Conservation (phyloP, 2,888 invertebrate genomes). For the Metallyticus violacea region DNA sequence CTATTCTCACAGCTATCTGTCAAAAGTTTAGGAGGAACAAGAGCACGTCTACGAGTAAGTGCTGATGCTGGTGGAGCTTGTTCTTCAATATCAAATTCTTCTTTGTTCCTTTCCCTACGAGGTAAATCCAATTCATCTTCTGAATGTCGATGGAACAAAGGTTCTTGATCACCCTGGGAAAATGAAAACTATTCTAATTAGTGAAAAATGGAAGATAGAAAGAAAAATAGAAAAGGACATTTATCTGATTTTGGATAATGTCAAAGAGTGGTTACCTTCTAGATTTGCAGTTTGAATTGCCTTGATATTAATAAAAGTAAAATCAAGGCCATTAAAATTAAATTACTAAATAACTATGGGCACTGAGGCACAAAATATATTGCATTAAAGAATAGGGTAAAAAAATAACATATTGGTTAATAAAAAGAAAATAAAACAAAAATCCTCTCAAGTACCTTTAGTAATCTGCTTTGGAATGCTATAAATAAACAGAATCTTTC, state of each 20-base stretch:
- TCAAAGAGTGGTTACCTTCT: too few species aligned
- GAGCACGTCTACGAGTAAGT: constrained; percentile 44
- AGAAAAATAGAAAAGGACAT: neutral
- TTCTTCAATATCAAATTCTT: constrained; percentile 38
- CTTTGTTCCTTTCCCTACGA: neutral
- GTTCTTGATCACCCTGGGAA: constrained; percentile 24
- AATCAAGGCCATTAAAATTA: too few species aligned
- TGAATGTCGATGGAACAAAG: constrained; percentile 17
- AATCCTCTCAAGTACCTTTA: too few species aligned
- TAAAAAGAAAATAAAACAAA: too few species aligned
- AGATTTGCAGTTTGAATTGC: too few species aligned
- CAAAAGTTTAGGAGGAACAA: constrained; percentile 47
- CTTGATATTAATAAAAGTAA: too few species aligned
- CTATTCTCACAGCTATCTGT: constrained; percentile 36
- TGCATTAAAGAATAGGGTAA: too few species aligned
- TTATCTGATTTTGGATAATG: neutral
- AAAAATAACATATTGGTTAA: too few species aligned
- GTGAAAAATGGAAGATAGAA: neutral
- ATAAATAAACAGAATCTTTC: too few species aligned
- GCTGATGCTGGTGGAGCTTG: constrained; percentile 45
- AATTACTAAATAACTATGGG: too few species aligned
- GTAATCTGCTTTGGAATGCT: too few species aligned
- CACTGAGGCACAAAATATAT: too few species aligned
- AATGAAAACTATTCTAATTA: neutral
- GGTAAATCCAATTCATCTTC: neutral